Percentiles rank a stretch among this genome's conserved stretches.
phyloP scores from a whole-genome alignment of 2,888 invertebrate genomes.

The Neuroscelio doddi region DNA sequence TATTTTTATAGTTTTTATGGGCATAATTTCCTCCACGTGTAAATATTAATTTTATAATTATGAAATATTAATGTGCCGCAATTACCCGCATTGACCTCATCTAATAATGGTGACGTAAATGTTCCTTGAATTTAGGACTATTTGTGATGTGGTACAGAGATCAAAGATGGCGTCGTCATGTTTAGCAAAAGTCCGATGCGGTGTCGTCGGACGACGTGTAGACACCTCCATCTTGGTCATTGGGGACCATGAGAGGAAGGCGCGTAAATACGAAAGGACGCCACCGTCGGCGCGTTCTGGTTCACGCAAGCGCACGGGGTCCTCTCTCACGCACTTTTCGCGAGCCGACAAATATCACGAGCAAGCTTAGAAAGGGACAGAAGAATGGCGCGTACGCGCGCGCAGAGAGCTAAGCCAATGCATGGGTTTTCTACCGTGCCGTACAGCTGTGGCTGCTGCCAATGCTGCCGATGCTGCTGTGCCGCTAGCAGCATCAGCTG shows the following conservation, averaged over 20 bases:
- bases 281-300: not conserved
- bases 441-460: too few relatives aligned
- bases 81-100: too few relatives aligned
- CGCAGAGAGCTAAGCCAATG: conserved; percentile 1
- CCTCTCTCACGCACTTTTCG: not conserved
- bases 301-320: conserved; percentile 3
- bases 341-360: not conserved
- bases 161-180: too few relatives aligned
- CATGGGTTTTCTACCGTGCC: not conserved
- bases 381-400: conserved; percentile 46
- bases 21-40: not conserved
- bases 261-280: not conserved
- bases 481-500: conserved; percentile 69
- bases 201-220: too few relatives aligned
- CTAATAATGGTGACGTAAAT: too few relatives aligned
- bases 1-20: too few relatives aligned
- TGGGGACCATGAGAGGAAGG: not conserved
- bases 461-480: conserved; percentile 12
- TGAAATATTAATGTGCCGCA: too few relatives aligned
- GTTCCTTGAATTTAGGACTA: too few relatives aligned
- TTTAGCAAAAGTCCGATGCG: too few relatives aligned
- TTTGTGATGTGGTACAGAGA: too few relatives aligned
- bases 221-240: conserved; percentile 1
- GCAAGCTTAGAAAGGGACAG: conserved; percentile 46
- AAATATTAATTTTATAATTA: too few relatives aligned